These are phyloP conservation scores for Palaemon carinicauda DNA, from an alignment of 1,140 invertebrate genomes.

Conservation along the genomic window DNA sequence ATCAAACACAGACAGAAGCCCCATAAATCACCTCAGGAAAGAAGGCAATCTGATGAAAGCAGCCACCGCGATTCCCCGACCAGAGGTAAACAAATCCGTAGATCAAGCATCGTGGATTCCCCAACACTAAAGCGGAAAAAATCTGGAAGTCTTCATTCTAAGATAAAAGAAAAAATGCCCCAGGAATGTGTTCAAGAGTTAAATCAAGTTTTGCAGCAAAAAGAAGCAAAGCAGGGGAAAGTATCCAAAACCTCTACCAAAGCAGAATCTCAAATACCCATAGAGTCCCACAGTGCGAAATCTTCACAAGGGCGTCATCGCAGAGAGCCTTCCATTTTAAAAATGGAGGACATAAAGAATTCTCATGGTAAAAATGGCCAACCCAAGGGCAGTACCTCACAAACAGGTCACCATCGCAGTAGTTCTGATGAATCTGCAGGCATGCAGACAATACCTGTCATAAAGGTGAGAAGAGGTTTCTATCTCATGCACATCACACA, in stretches of 20 bases:
- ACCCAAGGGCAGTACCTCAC: background rate
- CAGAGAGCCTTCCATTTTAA: conserved; percentile 26
- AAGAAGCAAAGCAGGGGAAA: conserved; percentile 6
- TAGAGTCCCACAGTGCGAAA: background rate
- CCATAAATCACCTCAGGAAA: conserved; percentile 23
- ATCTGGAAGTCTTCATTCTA: background rate
- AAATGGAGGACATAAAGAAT: conserved; percentile 25
- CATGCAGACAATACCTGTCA: conserved; percentile 58
- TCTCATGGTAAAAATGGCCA: conserved; percentile 3
- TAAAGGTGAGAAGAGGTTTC: conserved; percentile 46
- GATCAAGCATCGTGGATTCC: conserved; percentile 16
- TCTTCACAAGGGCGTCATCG: background rate
- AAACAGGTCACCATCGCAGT: conserved; percentile 9
- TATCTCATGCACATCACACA: background rate
- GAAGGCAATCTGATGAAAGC: conserved; percentile 38
- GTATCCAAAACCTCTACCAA: background rate
- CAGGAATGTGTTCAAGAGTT: conserved; percentile 14
- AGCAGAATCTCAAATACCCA: background rate
- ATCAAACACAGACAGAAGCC: background rate
- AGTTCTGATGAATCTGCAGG: conserved; percentile 29
- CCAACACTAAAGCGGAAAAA: conserved; percentile 18
- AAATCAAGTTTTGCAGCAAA: background rate
- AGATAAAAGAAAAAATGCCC: conserved; percentile 20
- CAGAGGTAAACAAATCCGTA: background rate
- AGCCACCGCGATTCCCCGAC: conserved; percentile 21